Evolutionary conservation across 2,888 invertebrate species (phyloP), one percentile per base, ranked within the genome.

Genomic region (Epirrhoe tristata): DNA sequence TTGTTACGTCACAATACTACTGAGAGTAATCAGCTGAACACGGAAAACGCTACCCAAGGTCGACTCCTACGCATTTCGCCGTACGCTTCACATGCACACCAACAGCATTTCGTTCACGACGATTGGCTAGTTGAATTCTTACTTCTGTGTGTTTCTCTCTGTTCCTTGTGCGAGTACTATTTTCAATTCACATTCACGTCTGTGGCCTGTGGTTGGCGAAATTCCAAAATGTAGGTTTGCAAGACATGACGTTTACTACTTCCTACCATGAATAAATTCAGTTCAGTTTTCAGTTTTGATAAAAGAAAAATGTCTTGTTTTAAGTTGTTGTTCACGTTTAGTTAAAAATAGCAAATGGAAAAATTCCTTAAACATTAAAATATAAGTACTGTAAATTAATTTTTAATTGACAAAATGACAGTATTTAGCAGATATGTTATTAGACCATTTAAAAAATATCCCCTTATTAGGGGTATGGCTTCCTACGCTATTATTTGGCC

Each of bases 401-500:
- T 46, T n/a, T 14, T 46, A 55, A 61, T 66, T 52, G 24, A 43
- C 63, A 78, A 66, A 73, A 92, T 91, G 91, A 76, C 79, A 74
- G 84, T 76, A 7, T 81, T 85, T 63, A 92, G 88, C 73, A 91
- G 86, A 80, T 67, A 64, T 63, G 58, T 86, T 63, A 74, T 74
- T 57, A 82, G 83, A 61, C 78, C 81, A 55, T 87, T 88, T 65
- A 87, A 76, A 74, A 92, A 89, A 88, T 85, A 92, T 91, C 86
- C 90, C 88, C 77, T 93, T 24, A 70, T 91, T 52, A 80, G 93
- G 69, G 96, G 96, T 70, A 96, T 96, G 96, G 88, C 95, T 63
- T 95, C 96, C 0, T 97, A 96, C 81, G 95, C 95, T 66, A 81
- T 95, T 39, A 95, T 96, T 75, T 96, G 96, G 96, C 97, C 97